These are phyloP conservation scores for Microctonus brassicae DNA, from an alignment of 2,888 invertebrate genomes.

Conservation along the genomic window DNA sequence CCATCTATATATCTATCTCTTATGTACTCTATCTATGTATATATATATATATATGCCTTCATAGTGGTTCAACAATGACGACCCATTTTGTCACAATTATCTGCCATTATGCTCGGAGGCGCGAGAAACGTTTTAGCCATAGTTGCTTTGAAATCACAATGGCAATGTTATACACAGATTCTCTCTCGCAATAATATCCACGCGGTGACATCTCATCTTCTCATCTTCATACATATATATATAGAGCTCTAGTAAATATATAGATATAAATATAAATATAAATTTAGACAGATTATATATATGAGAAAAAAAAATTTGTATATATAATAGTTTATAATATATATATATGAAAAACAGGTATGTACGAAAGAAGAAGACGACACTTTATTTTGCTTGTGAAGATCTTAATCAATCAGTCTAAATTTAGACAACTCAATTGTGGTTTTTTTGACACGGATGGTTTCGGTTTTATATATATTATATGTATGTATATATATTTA, in stretches of 20 bases:
- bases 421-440: slow-evolving; percentile 52
- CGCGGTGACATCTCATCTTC: slow-evolving; percentile 12
- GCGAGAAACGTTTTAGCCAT: slow-evolving; percentile 60
- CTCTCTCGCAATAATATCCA: slow-evolving; percentile 29
- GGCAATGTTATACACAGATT: slow-evolving; percentile 26
- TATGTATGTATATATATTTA: neutral
- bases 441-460: slow-evolving; percentile 63
- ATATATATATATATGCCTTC: neutral
- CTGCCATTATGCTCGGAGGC: slow-evolving; percentile 59
- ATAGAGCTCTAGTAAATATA: too few relatives aligned
- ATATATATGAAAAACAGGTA: slow-evolving; percentile 10
- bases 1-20: slow-evolving; percentile 6
- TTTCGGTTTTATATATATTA: slow-evolving; percentile 49
- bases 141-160: slow-evolving; percentile 45
- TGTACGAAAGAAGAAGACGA: neutral
- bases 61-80: slow-evolving; percentile 58
- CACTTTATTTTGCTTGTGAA: neutral
- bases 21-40: slow-evolving; percentile 17
- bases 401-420: slow-evolving; percentile 17
- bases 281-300: too few relatives aligned
- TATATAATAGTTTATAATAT: slow-evolving; percentile 25
- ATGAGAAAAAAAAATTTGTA: slow-evolving; percentile 37
- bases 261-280: neutral
- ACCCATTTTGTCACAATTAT: slow-evolving; percentile 69
- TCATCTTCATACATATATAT: neutral